A percentile compares a stretch with the other conserved stretches of the same genome.
Conservation (phyloP, 2,888 invertebrate species). For the Neoascia interrupta region DNA sequence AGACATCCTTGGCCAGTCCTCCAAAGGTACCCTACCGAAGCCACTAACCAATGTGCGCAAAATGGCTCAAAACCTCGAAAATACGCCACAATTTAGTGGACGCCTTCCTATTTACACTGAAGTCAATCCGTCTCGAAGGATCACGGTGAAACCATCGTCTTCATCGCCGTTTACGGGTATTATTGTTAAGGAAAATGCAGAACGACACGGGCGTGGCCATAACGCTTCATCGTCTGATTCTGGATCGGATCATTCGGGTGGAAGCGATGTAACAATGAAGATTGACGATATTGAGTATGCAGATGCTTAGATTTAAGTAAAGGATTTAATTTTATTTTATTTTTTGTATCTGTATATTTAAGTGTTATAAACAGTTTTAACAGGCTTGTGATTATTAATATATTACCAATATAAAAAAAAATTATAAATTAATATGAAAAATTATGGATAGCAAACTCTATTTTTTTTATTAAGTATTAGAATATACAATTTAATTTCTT, state of each 20-base stretch:
- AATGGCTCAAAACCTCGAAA: constrained; percentile 75
- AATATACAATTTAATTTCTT: constrained; percentile 5
- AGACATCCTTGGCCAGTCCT: constrained; percentile 70
- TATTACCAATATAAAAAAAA: too few relatives aligned
- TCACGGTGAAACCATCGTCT: constrained; percentile 32
- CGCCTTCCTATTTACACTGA: constrained; percentile 71
- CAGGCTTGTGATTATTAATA: constrained; percentile 71
- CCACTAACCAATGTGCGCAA: constrained; percentile 74
- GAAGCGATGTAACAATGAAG: constrained; percentile 79
- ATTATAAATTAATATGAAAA: too few relatives aligned
- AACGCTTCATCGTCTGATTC: constrained; percentile 72
- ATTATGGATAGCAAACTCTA: too few relatives aligned
- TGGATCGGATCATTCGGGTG: constrained; percentile 79
- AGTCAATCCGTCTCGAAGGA: constrained; percentile 47
- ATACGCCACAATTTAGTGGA: constrained; percentile 73
- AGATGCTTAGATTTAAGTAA: constrained; percentile 73
- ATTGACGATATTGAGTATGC: constrained; percentile 79
- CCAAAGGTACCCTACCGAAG: constrained; percentile 42
- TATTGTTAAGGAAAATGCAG: constrained; percentile 10
- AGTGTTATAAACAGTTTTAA: constrained; percentile 58
- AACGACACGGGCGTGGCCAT: constrained; percentile 3
- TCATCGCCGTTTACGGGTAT: constrained; percentile 35
- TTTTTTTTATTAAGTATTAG: constrained; percentile 19
- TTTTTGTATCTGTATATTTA: constrained; percentile 28
- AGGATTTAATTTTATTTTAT: background rate